Conservation (phyloP, 92 coral and sea anemone genomes). For the Virgularia gustaviana region DNA sequence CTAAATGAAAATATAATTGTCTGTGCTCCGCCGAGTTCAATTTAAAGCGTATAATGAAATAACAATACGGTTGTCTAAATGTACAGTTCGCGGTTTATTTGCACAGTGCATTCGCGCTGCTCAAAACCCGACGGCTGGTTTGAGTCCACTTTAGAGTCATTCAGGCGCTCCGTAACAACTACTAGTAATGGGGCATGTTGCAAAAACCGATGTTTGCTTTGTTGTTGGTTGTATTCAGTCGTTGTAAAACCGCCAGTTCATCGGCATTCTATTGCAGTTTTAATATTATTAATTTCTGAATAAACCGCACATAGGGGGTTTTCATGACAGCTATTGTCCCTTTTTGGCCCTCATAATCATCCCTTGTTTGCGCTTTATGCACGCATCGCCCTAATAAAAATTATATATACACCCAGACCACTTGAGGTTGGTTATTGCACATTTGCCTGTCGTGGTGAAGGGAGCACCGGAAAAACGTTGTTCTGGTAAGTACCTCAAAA, state of each 20-base stretch:
- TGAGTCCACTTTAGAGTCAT: neutral
- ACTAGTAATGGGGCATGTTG: neutral
- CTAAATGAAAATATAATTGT: no score
- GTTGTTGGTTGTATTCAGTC: conserved; percentile 4
- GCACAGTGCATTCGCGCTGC: neutral
- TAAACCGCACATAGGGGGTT: conserved; percentile 39
- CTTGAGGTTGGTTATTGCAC: conserved; percentile 11
- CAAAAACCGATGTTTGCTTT: neutral
- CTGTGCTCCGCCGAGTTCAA: no score
- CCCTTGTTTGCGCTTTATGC: conserved; percentile 9
- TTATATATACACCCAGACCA: conserved; percentile 12
- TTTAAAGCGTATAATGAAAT: no score
- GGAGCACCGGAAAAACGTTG: neutral
- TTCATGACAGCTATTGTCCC: conserved; percentile 40
- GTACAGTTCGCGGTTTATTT: neutral
- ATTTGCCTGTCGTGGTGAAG: conserved; percentile 11
- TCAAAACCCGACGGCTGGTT: neutral
- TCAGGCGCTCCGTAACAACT: neutral
- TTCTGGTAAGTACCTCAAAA: neutral
- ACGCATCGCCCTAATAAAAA: conserved; percentile 26
- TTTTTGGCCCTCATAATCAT: conserved; percentile 28
- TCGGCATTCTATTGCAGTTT: conserved; percentile 5
- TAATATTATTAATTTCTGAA: conserved; percentile 32
- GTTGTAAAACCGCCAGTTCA: conserved; percentile 21
- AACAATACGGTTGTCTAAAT: no score